Percentiles rank a stretch among this genome's conserved stretches.
These are phyloP conservation scores for Morpho helenor DNA, from an alignment of 2,888 invertebrate genomes.

Conservation along the genomic window DNA sequence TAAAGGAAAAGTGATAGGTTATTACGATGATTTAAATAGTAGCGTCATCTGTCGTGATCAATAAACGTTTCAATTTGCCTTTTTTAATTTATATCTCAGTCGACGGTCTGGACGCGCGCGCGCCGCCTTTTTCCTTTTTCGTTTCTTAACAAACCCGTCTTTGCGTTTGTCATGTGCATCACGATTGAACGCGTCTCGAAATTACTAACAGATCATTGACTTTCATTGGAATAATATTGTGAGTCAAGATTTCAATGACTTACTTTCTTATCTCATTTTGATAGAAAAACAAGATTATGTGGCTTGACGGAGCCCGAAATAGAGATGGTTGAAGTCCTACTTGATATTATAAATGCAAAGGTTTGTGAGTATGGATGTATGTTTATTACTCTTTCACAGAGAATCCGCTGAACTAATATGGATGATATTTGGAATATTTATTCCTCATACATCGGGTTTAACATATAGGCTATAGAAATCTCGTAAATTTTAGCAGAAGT, in stretches of 20 bases:
- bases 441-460: no score
- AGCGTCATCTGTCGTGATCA: conserved; percentile 51
- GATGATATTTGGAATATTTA: no score
- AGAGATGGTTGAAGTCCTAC: no score
- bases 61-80: conserved; percentile 43
- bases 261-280: no score
- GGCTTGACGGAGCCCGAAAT: no score
- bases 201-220: conserved; percentile 11
- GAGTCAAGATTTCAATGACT: neutral
- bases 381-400: no score
- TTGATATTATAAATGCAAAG: no score
- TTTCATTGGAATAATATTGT: neutral
- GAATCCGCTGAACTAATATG: no score
- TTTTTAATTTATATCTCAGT: conserved; percentile 26
- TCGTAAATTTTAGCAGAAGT: no score
- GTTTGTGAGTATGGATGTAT: no score
- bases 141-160: conserved; percentile 27
- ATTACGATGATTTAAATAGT: conserved; percentile 26
- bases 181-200: conserved; percentile 11
- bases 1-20: neutral
- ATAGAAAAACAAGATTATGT: no score
- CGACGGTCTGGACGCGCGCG: conserved; percentile 28
- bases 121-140: conserved; percentile 23
- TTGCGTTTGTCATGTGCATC: conserved; percentile 27
- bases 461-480: no score